phyloP scores from a whole-genome alignment of 2,797 vertebrate genomes.

The Gadopsis marmoratus region DNA sequence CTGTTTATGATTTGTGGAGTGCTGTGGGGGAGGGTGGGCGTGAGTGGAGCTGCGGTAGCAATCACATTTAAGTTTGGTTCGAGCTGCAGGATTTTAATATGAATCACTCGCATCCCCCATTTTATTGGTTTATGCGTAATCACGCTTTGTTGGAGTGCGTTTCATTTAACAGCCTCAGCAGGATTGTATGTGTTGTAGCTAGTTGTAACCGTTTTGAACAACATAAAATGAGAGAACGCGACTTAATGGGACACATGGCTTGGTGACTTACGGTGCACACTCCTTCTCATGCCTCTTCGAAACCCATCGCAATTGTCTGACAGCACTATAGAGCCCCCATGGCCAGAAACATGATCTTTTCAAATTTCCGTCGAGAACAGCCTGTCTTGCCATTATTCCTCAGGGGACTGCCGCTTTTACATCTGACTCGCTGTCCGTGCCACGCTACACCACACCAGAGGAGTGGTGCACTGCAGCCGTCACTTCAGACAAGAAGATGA shows the following conservation, averaged over 20 bases:
- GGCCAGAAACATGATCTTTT: slow-evolving; percentile 63
- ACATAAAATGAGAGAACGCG: slow-evolving; percentile 22
- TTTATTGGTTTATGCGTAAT: slow-evolving; percentile 62
- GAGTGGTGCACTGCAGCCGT: slow-evolving; percentile 41
- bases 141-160: slow-evolving; percentile 37
- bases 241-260: slow-evolving; percentile 34
- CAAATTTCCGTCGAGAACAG: slow-evolving; percentile 56
- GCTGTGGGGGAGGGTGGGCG: slow-evolving; percentile 11
- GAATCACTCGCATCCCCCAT: slow-evolving; percentile 58
- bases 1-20: slow-evolving; percentile 70
- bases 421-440: slow-evolving; percentile 51
- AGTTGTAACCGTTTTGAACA: slow-evolving; percentile 39
- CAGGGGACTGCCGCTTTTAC: slow-evolving; percentile 51
- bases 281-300: slow-evolving; percentile 22
- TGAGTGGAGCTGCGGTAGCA: slow-evolving; percentile 47
- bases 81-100: slow-evolving; percentile 56
- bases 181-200: slow-evolving; percentile 28
- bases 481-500: slow-evolving; percentile 61
- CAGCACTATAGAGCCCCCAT: slow-evolving; percentile 24
- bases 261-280: slow-evolving; percentile 26
- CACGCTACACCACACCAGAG: slow-evolving; percentile 48
- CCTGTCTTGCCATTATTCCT: slow-evolving; percentile 53
- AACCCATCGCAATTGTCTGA: slow-evolving; percentile 35
- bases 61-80: slow-evolving; percentile 55
- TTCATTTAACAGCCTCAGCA: slow-evolving; percentile 36